Base-by-base conservation (phyloP, 2,113 vertebrate species). In the Silurus asotus region DNA sequence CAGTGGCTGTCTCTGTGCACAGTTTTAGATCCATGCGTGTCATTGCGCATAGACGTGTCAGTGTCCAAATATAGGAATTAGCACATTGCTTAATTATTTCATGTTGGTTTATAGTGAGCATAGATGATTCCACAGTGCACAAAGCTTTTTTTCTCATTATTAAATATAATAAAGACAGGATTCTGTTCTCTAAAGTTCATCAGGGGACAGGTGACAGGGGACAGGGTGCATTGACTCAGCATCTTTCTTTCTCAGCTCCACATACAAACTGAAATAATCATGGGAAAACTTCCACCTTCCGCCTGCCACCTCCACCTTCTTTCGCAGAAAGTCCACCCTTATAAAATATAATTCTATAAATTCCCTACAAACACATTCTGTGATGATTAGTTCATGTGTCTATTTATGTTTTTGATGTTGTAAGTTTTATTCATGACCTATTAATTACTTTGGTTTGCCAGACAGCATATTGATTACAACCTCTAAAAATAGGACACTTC, bases 1-100 rank as follows among this genome's bases (percentile, higher is more conserved):
- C 62, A 87, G 83, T 80, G 25, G 84, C 80, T 82, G 83, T 84
- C 89, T 89, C 86, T 58, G 53, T 72, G 70, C 77, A 78, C 72
- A 20, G 75, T 48, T 78, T 84, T 86, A 85, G 89, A 89, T 89
- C 76, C 85, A 20, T 28, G 28, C 17, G 37, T 61, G 56, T 80
- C 56, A 8, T 28, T 20, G 53, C 77, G 17, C 28, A 20, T 9
- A 59, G 82, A 90, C 89, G 82, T 84, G 84, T 87, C 85, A 81
- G 87, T 59, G 79, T 72, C 67, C 77, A 77, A 82, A 87, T 67
- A 86, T 65, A 84, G 28, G 74, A 89, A 85, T 83, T 87, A 76
- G 48, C 86, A 65, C 45, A 28, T 45, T 58, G 77, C 45, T 59
- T 19, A 58, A 79, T 79, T 19, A 37, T 23, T 79, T 79, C 77